A percentile compares a stretch with the other conserved stretches of the same genome.
phyloP scores from a whole-genome alignment of 2,113 vertebrate genomes.

The Hepsetus odoe region DNA sequence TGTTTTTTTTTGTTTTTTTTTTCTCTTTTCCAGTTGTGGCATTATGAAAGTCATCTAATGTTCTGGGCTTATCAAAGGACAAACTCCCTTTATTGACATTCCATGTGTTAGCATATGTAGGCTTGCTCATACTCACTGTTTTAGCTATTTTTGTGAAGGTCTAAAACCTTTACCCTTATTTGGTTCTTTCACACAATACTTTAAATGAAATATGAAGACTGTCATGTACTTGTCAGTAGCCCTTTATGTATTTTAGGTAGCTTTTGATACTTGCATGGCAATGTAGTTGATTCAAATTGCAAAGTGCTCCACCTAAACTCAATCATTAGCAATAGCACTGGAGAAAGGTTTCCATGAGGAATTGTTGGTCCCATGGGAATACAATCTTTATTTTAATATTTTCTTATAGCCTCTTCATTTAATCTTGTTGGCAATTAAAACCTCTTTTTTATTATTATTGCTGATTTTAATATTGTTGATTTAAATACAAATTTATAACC shows the following conservation, averaged over 20 bases:
- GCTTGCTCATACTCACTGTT: background rate
- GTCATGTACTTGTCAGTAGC: background rate
- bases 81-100: background rate
- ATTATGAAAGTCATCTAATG: conserved; percentile 17
- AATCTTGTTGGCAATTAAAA: background rate
- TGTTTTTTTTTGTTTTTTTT: too few relatives aligned
- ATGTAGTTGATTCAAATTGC: background rate
- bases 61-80: background rate
- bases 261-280: background rate
- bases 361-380: too few relatives aligned
- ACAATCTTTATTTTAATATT: too few relatives aligned
- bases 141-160: background rate
- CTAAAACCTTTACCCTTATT: background rate
- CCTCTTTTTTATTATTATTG: background rate
- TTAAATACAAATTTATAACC: background rate
- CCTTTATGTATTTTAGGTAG: background rate
- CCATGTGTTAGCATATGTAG: background rate
- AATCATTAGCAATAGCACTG: background rate
- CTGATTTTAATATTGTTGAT: background rate
- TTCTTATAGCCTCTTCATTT: too few relatives aligned
- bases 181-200: accelerated
- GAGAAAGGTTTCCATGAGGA: background rate
- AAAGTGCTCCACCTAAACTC: background rate
- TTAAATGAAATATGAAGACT: background rate
- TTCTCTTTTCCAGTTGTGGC: conserved; percentile 8